Conservation (phyloP, 2,888 invertebrate genomes). For the Tenthredo amoena region DNA sequence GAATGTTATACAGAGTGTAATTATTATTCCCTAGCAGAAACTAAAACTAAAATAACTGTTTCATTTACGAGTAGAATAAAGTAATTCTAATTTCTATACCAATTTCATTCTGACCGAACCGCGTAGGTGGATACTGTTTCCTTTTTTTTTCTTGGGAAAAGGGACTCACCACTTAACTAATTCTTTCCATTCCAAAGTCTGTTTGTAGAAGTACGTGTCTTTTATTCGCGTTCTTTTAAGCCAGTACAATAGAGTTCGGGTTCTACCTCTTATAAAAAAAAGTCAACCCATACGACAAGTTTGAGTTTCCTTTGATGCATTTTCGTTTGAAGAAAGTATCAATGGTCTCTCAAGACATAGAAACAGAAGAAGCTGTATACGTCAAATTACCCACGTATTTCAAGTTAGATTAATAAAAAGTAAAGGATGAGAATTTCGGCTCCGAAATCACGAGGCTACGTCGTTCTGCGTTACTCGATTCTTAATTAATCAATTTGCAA, state of each 20-base stretch:
- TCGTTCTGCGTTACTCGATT: slow-evolving; percentile 4
- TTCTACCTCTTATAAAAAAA: slow-evolving; percentile 34
- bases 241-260: slow-evolving; percentile 57
- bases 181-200: slow-evolving; percentile 65
- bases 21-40: slow-evolving; percentile 52
- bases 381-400: slow-evolving; percentile 32
- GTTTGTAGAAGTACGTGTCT: slow-evolving; percentile 60
- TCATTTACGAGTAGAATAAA: background rate
- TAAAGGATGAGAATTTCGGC: background rate
- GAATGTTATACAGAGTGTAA: slow-evolving; percentile 57
- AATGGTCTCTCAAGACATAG: slow-evolving; percentile 13
- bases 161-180: slow-evolving; percentile 72
- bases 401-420: background rate
- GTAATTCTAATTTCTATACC: slow-evolving; percentile 10
- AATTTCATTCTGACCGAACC: background rate
- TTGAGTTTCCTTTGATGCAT: slow-evolving; percentile 63
- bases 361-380: background rate
- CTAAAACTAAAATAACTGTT: slow-evolving; percentile 39
- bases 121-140: background rate
- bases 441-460: background rate
- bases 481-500: slow-evolving; percentile 43
- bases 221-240: slow-evolving; percentile 62
- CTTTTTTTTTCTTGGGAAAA: slow-evolving; percentile 54
- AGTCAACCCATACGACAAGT: slow-evolving; percentile 56
- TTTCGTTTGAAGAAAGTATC: slow-evolving; percentile 61